phyloP scores from a whole-genome alignment of 2,888 invertebrate genomes.

The Drosophila leonis region DNA sequence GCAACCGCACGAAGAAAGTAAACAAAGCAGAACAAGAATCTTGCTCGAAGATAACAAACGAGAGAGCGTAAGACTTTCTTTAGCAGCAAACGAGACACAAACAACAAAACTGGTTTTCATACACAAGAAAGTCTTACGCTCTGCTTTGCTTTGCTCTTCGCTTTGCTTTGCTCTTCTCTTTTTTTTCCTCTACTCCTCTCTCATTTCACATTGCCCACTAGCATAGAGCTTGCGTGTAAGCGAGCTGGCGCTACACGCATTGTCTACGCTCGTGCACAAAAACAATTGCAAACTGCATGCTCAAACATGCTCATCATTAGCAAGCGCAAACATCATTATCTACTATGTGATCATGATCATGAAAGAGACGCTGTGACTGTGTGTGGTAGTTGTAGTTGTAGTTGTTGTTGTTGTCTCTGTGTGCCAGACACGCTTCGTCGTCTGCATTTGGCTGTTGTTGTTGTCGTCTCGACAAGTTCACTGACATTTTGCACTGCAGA shows the following conservation, averaged over 20 bases:
- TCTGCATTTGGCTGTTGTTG: slow-evolving; percentile 33
- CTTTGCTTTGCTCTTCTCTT: background rate
- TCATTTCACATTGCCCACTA: background rate
- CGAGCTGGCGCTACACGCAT: slow-evolving; percentile 36
- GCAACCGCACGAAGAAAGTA: slow-evolving; percentile 74
- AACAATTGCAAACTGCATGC: slow-evolving; percentile 51
- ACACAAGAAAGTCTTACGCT: slow-evolving; percentile 5
- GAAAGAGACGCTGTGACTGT: slow-evolving; percentile 9
- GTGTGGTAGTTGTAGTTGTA: background rate
- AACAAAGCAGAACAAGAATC: slow-evolving; percentile 58
- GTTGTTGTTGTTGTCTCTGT: slow-evolving; percentile 32
- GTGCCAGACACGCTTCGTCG: slow-evolving; percentile 56
- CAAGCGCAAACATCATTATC: slow-evolving; percentile 45
- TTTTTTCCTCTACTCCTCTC: background rate
- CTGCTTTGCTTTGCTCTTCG: background rate
- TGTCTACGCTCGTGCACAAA: slow-evolving; percentile 53
- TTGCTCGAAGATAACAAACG: slow-evolving; percentile 19
- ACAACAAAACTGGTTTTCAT: slow-evolving; percentile 7
- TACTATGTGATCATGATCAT: slow-evolving; percentile 45
- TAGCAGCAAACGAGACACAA: background rate
- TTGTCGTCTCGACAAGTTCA: slow-evolving; percentile 71
- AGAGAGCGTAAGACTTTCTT: slow-evolving; percentile 2
- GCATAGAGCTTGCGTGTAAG: slow-evolving; percentile 6
- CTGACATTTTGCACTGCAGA: slow-evolving; percentile 82
- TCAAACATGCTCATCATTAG: slow-evolving; percentile 59